Evolutionary conservation across 2,113 vertebrate species (phyloP).

Genomic region (Lonchura striata): DNA sequence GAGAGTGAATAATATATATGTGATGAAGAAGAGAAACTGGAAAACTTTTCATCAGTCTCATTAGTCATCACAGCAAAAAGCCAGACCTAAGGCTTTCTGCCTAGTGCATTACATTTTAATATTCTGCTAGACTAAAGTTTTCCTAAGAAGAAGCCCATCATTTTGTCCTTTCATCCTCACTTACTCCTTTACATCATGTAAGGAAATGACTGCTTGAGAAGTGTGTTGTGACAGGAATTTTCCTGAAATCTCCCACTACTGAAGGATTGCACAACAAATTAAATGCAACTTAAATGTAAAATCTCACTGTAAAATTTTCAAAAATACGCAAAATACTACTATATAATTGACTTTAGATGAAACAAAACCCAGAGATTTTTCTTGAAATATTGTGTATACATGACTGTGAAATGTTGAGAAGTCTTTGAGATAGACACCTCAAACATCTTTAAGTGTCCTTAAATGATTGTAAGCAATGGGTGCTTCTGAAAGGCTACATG

Average conservation of each 20-base stretch:
- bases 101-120: neutral
- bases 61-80: neutral
- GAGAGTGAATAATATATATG: neutral
- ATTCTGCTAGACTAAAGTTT: neutral
- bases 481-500: neutral
- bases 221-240: neutral
- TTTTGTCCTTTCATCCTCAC: neutral
- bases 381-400: neutral
- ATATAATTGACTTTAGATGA: neutral
- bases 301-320: neutral
- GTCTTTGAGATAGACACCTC: neutral
- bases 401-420: neutral
- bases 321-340: neutral
- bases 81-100: neutral
- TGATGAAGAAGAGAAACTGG: neutral
- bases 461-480: neutral
- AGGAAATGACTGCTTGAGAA: neutral
- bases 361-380: neutral
- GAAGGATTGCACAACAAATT: neutral
- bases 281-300: neutral
- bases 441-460: rapidly evolving
- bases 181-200: rapidly evolving
- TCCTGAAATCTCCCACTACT: neutral
- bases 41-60: neutral
- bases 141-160: neutral